Conservation (phyloP, 2,113 vertebrate genomes). For the Brachyhypopomus occidentalis region DNA sequence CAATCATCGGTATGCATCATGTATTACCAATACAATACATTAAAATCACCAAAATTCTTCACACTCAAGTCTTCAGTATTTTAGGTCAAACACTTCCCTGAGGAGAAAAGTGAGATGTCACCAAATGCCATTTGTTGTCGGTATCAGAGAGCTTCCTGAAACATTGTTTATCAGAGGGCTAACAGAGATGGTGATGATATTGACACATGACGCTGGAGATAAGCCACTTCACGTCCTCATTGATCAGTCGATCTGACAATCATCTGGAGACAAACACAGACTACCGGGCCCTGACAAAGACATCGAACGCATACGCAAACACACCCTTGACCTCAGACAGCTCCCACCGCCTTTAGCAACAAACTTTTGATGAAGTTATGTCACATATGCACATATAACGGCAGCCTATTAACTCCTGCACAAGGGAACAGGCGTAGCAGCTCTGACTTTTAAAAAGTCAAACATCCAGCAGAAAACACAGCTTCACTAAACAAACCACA, state of each 20-base stretch:
- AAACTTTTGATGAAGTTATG: neutral
- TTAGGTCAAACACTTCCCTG: conserved; percentile 18
- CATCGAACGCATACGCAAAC: conserved; percentile 9
- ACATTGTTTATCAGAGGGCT: conserved; percentile 62
- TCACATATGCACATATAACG: neutral
- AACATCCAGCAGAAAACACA: no score
- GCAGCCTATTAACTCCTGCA: neutral
- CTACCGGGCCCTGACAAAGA: conserved; percentile 33
- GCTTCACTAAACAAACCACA: no score
- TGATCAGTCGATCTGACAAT: conserved; percentile 52
- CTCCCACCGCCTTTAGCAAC: neutral
- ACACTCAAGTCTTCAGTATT: neutral
- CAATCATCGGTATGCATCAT: neutral
- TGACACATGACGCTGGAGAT: conserved; percentile 60
- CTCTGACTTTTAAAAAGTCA: neutral
- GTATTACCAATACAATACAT: neutral
- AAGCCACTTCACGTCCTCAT: conserved; percentile 62
- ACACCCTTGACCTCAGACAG: neutral
- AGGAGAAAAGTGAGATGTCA: conserved; percentile 31
- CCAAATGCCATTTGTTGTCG: conserved; percentile 40
- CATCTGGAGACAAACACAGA: conserved; percentile 45
- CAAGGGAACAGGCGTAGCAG: conserved; percentile 1
- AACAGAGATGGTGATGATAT: conserved; percentile 57
- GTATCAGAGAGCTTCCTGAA: conserved; percentile 45
- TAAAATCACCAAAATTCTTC: neutral